Percentiles rank a stretch among this genome's conserved stretches.
These are phyloP conservation scores for Quadroppia sp. DNA, from an alignment of 2,888 invertebrate species.

Conservation along the genomic window DNA sequence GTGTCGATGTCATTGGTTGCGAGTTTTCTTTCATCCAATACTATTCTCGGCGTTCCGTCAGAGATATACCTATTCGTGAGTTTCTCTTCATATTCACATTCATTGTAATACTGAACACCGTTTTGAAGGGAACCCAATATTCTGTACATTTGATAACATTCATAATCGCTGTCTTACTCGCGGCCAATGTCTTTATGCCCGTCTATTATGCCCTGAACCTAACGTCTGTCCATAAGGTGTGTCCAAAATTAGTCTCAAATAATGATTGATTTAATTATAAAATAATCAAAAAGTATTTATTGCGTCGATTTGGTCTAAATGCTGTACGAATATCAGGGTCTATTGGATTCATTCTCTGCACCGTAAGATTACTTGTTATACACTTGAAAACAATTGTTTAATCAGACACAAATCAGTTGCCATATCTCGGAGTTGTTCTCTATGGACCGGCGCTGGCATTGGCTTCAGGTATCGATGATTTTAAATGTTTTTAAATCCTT, in stretches of 20 bases:
- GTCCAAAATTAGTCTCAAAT: background rate
- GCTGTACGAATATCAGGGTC: constrained; percentile 17
- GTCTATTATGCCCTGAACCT: constrained; percentile 23
- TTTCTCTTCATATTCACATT: background rate
- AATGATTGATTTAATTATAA: background rate
- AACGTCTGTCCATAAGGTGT: constrained; percentile 31
- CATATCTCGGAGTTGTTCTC: constrained; percentile 33
- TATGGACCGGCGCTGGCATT: constrained; percentile 29
- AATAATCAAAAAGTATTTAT: constrained; percentile 2
- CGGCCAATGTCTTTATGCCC: constrained; percentile 38
- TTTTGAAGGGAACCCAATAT: constrained; percentile 28
- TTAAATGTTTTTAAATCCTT: background rate
- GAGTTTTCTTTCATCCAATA: constrained; percentile 86
- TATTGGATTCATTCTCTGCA: constrained; percentile 27
- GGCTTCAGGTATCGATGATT: background rate
- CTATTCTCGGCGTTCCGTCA: constrained; percentile 81
- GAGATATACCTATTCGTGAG: constrained; percentile 73
- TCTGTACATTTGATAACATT: constrained; percentile 45
- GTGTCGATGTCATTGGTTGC: constrained; percentile 85
- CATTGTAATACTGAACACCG: background rate
- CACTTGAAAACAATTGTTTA: no score
- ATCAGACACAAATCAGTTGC: constrained; percentile 19
- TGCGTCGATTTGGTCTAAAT: constrained; percentile 28
- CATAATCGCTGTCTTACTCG: constrained; percentile 45
- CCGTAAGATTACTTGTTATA: background rate